These are phyloP conservation scores for Myiozetetes cayanensis DNA, from an alignment of 2,113 vertebrate genomes.

Conservation along the genomic window DNA sequence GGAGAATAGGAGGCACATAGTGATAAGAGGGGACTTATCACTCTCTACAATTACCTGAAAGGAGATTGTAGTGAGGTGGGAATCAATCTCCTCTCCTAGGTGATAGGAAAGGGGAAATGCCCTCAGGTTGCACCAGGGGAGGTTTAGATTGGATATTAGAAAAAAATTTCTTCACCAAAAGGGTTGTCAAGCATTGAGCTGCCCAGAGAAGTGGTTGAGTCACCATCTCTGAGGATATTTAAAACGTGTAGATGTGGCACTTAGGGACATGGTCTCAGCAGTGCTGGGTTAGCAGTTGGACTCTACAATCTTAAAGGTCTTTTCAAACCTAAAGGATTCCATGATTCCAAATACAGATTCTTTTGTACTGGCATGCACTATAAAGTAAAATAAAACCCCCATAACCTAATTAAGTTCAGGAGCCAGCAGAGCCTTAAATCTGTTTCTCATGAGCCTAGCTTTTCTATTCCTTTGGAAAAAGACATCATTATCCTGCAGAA, in stretches of 20 bases:
- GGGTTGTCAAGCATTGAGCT: not conserved
- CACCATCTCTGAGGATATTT: not conserved
- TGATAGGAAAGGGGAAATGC: not conserved
- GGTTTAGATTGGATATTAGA: not conserved
- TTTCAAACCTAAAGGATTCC: not conserved
- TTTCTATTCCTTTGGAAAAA: not conserved
- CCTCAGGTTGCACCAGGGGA: not conserved
- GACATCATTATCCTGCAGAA: not conserved
- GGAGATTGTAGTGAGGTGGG: not conserved
- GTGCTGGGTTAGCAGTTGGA: not conserved
- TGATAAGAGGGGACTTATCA: not conserved
- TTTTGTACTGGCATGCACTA: not conserved
- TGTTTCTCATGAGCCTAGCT: not conserved
- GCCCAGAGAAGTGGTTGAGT: not conserved
- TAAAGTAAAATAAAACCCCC: not conserved
- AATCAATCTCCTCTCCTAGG: not conserved
- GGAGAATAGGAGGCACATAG: not conserved
- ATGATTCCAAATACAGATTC: not conserved
- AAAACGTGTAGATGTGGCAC: not conserved
- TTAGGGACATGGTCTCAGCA: not conserved
- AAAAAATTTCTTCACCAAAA: not conserved
- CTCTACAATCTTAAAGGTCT: not conserved
- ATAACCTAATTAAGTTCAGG: slow-evolving; percentile 13
- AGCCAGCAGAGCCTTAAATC: not conserved
- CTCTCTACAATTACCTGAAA: not conserved